These are phyloP conservation scores for Varanus salvator DNA, from an alignment of 2,113 vertebrate genomes.

Conservation along the genomic window DNA sequence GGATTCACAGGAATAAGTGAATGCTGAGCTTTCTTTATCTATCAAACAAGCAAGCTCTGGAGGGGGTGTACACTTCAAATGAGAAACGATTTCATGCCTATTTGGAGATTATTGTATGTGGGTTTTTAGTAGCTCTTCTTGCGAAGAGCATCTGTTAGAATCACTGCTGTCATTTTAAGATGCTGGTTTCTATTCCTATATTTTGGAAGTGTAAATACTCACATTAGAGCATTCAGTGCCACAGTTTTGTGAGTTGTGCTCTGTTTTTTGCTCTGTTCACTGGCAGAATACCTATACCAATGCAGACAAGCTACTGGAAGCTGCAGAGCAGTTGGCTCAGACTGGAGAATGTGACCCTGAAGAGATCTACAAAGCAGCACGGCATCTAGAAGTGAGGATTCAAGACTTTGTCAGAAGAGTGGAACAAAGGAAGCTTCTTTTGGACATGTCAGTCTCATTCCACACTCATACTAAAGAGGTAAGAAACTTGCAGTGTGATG, in stretches of 20 bases:
- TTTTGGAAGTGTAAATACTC: conserved; percentile 37
- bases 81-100: conserved; percentile 43
- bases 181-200: conserved; percentile 46
- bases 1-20: conserved; percentile 59
- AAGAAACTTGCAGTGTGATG: conserved; percentile 53
- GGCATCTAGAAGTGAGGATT: conserved; percentile 98
- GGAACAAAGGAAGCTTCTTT: conserved; percentile 95
- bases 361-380: conserved; percentile 98
- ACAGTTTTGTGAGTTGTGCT: conserved; percentile 53
- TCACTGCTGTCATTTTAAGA: conserved; percentile 44
- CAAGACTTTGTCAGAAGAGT: conserved; percentile 98
- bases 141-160: conserved; percentile 40
- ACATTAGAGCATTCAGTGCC: conserved; percentile 33
- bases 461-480: conserved; percentile 99
- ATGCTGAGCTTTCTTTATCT: conserved; percentile 36
- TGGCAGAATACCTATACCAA: conserved; percentile 97
- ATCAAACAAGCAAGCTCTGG: conserved; percentile 49
- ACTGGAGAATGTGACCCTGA: conserved; percentile 98
- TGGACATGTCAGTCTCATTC: conserved; percentile 99
- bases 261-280: conserved; percentile 73
- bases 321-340: conserved; percentile 96
- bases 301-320: conserved; percentile 98
- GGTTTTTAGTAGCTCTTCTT: conserved; percentile 41
- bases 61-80: conserved; percentile 43
- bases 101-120: background rate